Percentiles rank a stretch among this genome's conserved stretches.
Conservation (phyloP, 2,113 vertebrate genomes). For the Thryonomys swinderianus region DNA sequence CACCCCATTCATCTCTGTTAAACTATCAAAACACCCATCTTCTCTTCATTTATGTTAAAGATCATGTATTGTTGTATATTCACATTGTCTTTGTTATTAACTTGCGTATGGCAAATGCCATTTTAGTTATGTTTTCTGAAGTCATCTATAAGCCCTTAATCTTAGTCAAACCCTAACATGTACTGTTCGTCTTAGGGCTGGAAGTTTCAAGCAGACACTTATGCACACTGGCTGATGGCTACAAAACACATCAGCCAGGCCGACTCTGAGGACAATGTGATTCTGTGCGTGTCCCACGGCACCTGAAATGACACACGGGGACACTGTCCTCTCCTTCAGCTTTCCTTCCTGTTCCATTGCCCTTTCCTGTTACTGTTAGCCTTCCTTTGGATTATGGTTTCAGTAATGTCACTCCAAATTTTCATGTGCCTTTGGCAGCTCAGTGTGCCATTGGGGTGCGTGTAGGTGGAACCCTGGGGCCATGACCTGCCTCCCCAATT, state of each 20-base stretch:
- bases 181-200: background rate
- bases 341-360: too few species aligned
- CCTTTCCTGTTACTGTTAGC: background rate
- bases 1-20: background rate
- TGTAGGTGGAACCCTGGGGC: background rate
- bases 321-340: background rate
- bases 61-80: background rate
- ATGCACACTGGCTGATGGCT: background rate
- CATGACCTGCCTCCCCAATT: background rate
- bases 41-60: background rate
- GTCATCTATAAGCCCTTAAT: background rate
- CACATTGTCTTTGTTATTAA: background rate
- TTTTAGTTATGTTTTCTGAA: background rate
- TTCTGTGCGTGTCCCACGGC: background rate
- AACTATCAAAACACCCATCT: background rate
- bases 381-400: background rate
- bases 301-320: background rate
- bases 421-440: background rate
- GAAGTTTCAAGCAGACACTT: background rate
- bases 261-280: background rate
- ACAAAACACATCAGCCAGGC: background rate
- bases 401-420: background rate
- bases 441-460: background rate
- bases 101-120: background rate
- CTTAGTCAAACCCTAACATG: background rate